These are phyloP conservation scores for Electrophaes corylata DNA, from an alignment of 2,888 invertebrate genomes.

Conservation along the genomic window DNA sequence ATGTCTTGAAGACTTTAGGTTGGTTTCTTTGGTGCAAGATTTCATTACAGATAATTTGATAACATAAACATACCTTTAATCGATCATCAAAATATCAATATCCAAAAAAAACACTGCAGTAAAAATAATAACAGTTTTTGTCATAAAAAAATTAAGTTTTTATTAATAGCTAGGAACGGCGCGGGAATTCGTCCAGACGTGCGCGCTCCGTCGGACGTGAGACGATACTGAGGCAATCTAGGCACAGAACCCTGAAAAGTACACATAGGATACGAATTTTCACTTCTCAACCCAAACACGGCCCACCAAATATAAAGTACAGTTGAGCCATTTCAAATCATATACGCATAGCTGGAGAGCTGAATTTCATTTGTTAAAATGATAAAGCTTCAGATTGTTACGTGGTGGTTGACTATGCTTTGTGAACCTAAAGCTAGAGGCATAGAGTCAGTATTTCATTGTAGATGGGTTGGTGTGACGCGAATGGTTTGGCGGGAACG, in stretches of 20 bases:
- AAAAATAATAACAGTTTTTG: slow-evolving; percentile 24
- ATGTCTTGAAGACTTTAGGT: background rate
- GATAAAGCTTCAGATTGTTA: background rate
- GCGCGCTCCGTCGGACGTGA: slow-evolving; percentile 19
- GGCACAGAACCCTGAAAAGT: slow-evolving; percentile 12
- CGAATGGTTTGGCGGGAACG: slow-evolving; percentile 23
- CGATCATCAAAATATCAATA: slow-evolving; percentile 3
- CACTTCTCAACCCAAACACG: background rate
- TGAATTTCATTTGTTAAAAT: background rate
- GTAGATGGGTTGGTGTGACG: background rate
- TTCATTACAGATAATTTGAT: slow-evolving; percentile 35
- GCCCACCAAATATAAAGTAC: background rate
- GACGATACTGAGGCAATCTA: slow-evolving; percentile 30
- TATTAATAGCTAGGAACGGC: slow-evolving; percentile 16
- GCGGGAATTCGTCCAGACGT: slow-evolving; percentile 17
- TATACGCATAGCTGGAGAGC: background rate
- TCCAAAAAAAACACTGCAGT: slow-evolving; percentile 10
- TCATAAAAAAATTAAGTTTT: slow-evolving; percentile 28
- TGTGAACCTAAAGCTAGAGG: background rate
- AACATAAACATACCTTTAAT: slow-evolving; percentile 35
- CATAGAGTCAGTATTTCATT: slow-evolving; percentile 4
- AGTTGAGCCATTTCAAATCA: background rate
- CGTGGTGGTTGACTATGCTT: background rate
- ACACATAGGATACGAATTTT: background rate
- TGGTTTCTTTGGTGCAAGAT: slow-evolving; percentile 27